phyloP scores from a whole-genome alignment of 35 echinoderm and acorn worm genomes.

The Acanthaster planci region DNA sequence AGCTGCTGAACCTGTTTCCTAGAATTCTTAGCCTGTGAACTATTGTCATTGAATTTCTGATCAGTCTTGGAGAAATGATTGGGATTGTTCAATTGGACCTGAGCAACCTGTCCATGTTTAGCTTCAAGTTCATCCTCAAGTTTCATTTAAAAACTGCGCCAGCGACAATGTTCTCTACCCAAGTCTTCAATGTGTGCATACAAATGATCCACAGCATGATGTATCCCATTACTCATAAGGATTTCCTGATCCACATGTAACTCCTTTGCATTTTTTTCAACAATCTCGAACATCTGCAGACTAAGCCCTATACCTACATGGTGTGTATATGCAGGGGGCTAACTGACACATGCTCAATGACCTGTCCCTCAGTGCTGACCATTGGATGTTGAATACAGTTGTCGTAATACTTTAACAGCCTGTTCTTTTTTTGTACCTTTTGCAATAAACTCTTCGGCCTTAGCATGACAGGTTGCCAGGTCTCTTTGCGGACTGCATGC shows the following conservation, averaged over 20 bases:
- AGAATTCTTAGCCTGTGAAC: not conserved
- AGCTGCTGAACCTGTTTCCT: conserved; percentile 8
- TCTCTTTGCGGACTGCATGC: not conserved
- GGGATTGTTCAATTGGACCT: not conserved
- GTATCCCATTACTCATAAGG: not conserved
- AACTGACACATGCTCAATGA: not conserved
- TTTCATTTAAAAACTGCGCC: not conserved
- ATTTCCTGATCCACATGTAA: not conserved
- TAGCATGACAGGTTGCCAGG: not conserved
- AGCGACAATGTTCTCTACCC: not conserved
- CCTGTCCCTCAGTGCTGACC: not conserved
- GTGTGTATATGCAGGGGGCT: too few relatives aligned
- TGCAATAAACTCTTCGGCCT: not conserved
- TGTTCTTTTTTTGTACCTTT: not conserved
- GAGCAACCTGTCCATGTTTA: not conserved
- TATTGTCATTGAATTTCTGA: not conserved
- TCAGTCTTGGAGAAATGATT: not conserved
- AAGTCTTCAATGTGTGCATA: not conserved
- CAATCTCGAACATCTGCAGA: not conserved
- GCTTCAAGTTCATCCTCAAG: not conserved
- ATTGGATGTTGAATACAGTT: not conserved
- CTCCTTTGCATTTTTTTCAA: not conserved
- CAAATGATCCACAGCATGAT: not conserved
- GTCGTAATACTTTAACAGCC: not conserved
- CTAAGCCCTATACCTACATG: not conserved